Base-by-base conservation (phyloP, 2,888 invertebrate genomes). In the Agrochola litura region DNA sequence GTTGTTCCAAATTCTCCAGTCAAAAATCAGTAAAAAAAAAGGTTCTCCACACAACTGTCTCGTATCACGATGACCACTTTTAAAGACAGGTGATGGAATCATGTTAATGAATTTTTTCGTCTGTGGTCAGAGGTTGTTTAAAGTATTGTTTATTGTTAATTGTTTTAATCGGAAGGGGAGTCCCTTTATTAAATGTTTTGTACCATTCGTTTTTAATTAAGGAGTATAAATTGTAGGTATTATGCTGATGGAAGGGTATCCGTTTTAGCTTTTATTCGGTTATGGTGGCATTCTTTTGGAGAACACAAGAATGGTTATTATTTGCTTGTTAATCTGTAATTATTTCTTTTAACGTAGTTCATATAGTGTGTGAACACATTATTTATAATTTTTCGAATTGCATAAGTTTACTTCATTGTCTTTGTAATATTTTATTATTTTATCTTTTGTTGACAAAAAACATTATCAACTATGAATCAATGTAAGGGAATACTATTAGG, bases 141-240 rank as follows among this genome's bases (percentile, higher is more conserved):
- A 69, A 73, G 76, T 68, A 83, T 85, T 87, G 87, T 87, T 88
- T 88, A 88, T 88, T 82, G 88, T 88, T 88, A 87, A 87, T 88
- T 88, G 89, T 87, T 88, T 82, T 85, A 82, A 87, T 87, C 81
- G 64, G 63, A 77, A 77, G 79, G 80, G 87, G 70, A 88, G 87
- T 71, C 76, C 77, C 66, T 84, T 82, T 77, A 81, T 83, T 66
- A 76, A 54, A 14, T 79, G 85, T 86, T 87, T 88, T 88, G 84
- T 76, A 61, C 80, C 81, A 83, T 87, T 87, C 73, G 74, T 81
- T 87, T 87, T 88, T 83, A 85, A 88, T 88, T 85, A 85, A 80
- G 70, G 69, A 61, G 64, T 65, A 85, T 87, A 85, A 77, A 88
- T 84, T 82, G 54, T 77, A n/a, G 37, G 10, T 68, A 60, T 77